These are phyloP conservation scores for Geopemphigus sp. DNA, from an alignment of 1,140 invertebrate species.

Conservation along the genomic window DNA sequence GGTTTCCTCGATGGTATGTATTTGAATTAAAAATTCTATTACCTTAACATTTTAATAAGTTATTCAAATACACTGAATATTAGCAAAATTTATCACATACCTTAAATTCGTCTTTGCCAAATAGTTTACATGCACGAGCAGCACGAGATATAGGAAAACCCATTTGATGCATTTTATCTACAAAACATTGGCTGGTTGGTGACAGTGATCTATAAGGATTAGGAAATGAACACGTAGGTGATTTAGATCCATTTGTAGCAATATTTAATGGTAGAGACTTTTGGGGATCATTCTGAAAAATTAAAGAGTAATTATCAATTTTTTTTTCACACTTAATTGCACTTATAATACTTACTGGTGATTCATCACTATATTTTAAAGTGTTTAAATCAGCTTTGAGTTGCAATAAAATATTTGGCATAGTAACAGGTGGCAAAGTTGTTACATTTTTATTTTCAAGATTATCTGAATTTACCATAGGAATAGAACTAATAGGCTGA, in stretches of 20 bases:
- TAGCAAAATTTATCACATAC: slow-evolving; percentile 57
- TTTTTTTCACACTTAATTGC: background rate
- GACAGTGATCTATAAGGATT: slow-evolving; percentile 63
- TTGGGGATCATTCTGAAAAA: slow-evolving; percentile 20
- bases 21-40: slow-evolving; percentile 58
- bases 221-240: slow-evolving; percentile 51
- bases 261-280: slow-evolving; percentile 32
- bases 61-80: background rate
- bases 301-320: background rate
- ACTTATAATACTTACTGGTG: slow-evolving; percentile 4
- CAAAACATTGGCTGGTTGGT: slow-evolving; percentile 64
- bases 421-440: slow-evolving; percentile 36
- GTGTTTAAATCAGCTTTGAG: slow-evolving; percentile 30
- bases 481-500: background rate
- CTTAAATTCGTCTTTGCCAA: slow-evolving; percentile 81
- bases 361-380: slow-evolving; percentile 12
- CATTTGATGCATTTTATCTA: slow-evolving; percentile 74
- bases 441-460: background rate
- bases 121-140: slow-evolving; percentile 68
- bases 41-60: slow-evolving; percentile 54
- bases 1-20: slow-evolving; percentile 69
- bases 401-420: slow-evolving; percentile 43
- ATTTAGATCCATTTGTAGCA: slow-evolving; percentile 37
- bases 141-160: slow-evolving; percentile 78
- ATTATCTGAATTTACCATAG: background rate